Conservation (phyloP, 2,797 vertebrate species). For the Macroramphosus scolopax region DNA sequence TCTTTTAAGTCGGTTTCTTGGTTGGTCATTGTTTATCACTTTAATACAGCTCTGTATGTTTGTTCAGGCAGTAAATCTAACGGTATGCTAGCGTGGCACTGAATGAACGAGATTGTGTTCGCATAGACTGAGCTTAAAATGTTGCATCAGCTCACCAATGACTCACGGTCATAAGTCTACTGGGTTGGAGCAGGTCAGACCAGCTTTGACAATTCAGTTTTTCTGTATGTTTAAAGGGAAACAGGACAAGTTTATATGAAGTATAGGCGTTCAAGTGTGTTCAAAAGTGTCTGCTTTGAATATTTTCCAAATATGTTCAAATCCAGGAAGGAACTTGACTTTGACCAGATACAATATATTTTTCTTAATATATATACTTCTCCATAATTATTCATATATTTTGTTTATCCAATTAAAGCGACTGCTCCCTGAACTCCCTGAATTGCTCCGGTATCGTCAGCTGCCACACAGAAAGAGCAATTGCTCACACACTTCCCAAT, state of each 20-base stretch:
- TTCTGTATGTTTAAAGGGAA: too few relatives aligned
- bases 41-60: too few relatives aligned
- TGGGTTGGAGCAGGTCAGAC: too few relatives aligned
- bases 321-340: too few relatives aligned
- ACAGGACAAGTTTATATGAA: not conserved
- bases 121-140: not conserved
- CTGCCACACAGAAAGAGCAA: slow-evolving; percentile 51
- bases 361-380: too few relatives aligned
- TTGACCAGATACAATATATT: not conserved
- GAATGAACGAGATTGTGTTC: slow-evolving; percentile 3
- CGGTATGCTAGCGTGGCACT: not conserved
- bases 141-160: slow-evolving; percentile 7
- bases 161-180: too few relatives aligned
- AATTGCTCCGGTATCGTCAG: slow-evolving; percentile 57
- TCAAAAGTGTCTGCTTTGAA: not conserved
- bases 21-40: too few relatives aligned
- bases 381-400: not conserved
- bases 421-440: slow-evolving; percentile 66
- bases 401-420: slow-evolving; percentile 43
- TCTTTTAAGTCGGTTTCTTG: not conserved
- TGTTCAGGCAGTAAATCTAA: too few relatives aligned
- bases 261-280: not conserved
- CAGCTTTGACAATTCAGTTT: not conserved
- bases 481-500: slow-evolving; percentile 60
- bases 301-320: not conserved